phyloP scores from a whole-genome alignment of 2,797 vertebrate species.

The Mus minutoides region DNA sequence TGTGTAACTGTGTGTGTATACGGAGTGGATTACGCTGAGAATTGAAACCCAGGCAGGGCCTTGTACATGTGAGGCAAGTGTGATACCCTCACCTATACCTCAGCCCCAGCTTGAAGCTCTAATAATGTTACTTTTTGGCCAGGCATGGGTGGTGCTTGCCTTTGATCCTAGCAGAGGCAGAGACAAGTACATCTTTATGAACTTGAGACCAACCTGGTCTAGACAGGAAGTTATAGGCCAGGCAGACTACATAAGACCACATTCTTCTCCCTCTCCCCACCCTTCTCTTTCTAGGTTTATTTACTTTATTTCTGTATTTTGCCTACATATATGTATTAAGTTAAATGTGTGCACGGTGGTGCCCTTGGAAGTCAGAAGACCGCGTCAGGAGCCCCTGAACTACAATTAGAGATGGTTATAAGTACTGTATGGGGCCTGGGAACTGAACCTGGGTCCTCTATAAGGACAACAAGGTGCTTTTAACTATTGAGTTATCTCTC shows the following conservation, averaged over 20 bases:
- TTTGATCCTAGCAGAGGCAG: background rate
- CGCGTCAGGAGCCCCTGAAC: background rate
- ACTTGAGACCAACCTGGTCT: background rate
- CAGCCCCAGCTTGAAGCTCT: background rate
- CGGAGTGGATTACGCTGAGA: background rate
- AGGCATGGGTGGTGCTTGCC: background rate
- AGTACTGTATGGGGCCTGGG: background rate
- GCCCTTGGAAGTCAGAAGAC: background rate
- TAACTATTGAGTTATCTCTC: background rate
- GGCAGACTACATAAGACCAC: background rate
- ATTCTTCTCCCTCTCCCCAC: too few species aligned
- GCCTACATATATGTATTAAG: background rate
- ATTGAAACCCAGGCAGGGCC: background rate
- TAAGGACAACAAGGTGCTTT: background rate
- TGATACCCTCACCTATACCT: background rate
- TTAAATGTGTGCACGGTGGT: background rate
- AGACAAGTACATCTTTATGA: background rate
- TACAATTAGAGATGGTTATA: background rate
- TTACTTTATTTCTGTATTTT: background rate
- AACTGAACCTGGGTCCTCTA: background rate
- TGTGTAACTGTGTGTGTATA: background rate
- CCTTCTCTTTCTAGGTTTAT: background rate
- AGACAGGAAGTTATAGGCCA: background rate
- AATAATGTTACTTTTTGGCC: slow-evolving; percentile 4
- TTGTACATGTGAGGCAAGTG: background rate